Evolutionary conservation across 2,797 vertebrate species (phyloP), one percentile per base, ranked within the genome.

Genomic region (Phrynocephalus forsythii): DNA sequence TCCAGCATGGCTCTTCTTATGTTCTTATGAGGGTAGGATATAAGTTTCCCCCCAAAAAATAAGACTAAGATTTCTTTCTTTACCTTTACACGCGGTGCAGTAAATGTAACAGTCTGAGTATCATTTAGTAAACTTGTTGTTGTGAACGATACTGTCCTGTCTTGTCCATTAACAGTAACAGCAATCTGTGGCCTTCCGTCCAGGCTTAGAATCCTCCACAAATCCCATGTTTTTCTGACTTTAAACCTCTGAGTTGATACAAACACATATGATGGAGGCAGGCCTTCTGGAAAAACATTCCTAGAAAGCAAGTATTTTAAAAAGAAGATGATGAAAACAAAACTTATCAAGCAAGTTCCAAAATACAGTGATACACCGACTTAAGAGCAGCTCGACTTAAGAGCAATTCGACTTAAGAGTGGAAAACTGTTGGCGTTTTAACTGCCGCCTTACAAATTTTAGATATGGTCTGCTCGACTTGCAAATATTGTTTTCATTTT

Each of bases 211-310:
- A 99, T 97, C 93, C 99, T 97, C 98, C 99, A 99, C 87, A 99
- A 96, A 94, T 99, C 98, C 99, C 99, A 99, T 0, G 98, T 97
- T 94, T 99, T 99, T 85, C 95, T 97, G 3, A 96, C 98, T 94
- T 98, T 98, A 96, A 99, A 99, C 95, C 98, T 98, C 95, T 99
- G 95, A 2, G 98, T 99, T 89, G 99, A 98, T 91, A 99, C 98
- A 93, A 99, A 99, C 13, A 99, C 98, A 86, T 99, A 99, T 1
- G 99, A 99, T 73, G 99, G 99, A 89, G 99, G 99, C 86, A 99
- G 97, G 68, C 99, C 99, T 95, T 99, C 99, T 83, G 99, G 99
- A 93, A 99, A 99, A 90, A 99, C 97, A 87, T 96, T 96, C 94
- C 99, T 99, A 92, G 79, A 89, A 90, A 93, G 24, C 48, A 81